Percentiles rank a stretch among this genome's conserved stretches.
phyloP scores from a whole-genome alignment of 1,140 invertebrate species.

The Lasioglossum albipes region DNA sequence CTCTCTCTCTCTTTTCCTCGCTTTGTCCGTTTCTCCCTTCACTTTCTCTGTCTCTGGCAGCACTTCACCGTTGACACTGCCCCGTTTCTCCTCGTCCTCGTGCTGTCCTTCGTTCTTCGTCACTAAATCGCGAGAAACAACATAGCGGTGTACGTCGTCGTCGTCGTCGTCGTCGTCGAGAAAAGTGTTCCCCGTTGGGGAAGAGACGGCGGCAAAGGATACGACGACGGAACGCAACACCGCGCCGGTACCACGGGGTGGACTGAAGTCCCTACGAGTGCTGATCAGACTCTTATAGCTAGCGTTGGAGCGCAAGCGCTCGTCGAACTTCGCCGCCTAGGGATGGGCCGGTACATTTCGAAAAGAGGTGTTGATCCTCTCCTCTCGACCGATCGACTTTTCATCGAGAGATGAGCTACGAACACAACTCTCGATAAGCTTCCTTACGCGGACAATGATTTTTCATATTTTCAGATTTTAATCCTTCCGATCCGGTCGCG shows the following conservation, averaged over 20 bases:
- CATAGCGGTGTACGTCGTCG: slow-evolving; percentile 26
- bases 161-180: slow-evolving; percentile 20
- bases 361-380: slow-evolving; percentile 60
- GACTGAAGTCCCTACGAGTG: slow-evolving; percentile 52
- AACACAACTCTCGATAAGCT: slow-evolving; percentile 22
- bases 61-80: background rate
- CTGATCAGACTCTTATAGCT: slow-evolving; percentile 48
- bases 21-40: too few species aligned
- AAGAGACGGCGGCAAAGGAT: background rate
- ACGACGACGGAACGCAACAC: slow-evolving; percentile 6
- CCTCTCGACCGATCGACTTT: slow-evolving; percentile 55
- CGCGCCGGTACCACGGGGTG: slow-evolving; percentile 53
- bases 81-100: background rate
- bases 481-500: too few species aligned
- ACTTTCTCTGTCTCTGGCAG: background rate
- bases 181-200: background rate
- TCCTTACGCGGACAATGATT: background rate
- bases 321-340: slow-evolving; percentile 33
- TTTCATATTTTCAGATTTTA: too few species aligned
- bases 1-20: background rate
- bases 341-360: slow-evolving; percentile 56
- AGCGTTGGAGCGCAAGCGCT: slow-evolving; percentile 46
- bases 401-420: slow-evolving; percentile 39
- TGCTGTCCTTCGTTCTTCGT: slow-evolving; percentile 1
- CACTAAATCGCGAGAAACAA: slow-evolving; percentile 24